phyloP scores from a whole-genome alignment of 2,888 invertebrate species.

The Thereva unica region DNA sequence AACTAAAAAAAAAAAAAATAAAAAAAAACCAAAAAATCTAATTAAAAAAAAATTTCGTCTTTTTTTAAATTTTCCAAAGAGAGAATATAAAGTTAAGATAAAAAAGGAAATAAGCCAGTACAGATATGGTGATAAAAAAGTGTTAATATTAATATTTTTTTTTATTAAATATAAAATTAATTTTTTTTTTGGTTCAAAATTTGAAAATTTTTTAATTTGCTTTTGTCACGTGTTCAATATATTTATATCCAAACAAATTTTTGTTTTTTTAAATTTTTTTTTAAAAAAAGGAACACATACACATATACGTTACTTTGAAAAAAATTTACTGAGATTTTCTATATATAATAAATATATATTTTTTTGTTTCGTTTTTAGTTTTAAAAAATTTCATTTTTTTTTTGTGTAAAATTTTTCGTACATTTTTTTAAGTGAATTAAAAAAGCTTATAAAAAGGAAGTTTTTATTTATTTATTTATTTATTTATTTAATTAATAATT shows the following conservation, averaged over 20 bases:
- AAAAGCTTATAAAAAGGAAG: too few species aligned
- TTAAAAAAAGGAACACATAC: conserved; percentile 29
- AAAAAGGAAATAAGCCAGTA: conserved; percentile 31
- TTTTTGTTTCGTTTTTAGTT: too few species aligned
- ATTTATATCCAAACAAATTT: conserved; percentile 39
- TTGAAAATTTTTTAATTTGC: conserved; percentile 33
- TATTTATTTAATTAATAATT: too few species aligned
- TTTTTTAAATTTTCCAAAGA: conserved; percentile 10
- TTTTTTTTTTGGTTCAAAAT: neutral
- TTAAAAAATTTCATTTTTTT: neutral
- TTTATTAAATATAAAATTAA: too few species aligned
- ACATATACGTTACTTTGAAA: conserved; percentile 41
- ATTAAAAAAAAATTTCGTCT: conserved; percentile 17
- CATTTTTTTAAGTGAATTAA: conserved; percentile 10
- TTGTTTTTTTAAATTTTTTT: neutral
- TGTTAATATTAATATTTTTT: conserved; percentile 6
- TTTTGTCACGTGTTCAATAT: conserved; percentile 39
- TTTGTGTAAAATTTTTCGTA: conserved; percentile 41
- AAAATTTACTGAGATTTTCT: conserved; percentile 15
- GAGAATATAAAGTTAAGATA: conserved; percentile 11
- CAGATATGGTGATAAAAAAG: conserved; percentile 39
- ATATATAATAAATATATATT: neutral
- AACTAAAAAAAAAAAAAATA: too few species aligned
- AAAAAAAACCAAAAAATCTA: conserved; percentile 10
- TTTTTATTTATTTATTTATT: too few species aligned